Evolutionary conservation across 2,888 invertebrate genomes (phyloP).

Genomic region (Limnephilus auricula): DNA sequence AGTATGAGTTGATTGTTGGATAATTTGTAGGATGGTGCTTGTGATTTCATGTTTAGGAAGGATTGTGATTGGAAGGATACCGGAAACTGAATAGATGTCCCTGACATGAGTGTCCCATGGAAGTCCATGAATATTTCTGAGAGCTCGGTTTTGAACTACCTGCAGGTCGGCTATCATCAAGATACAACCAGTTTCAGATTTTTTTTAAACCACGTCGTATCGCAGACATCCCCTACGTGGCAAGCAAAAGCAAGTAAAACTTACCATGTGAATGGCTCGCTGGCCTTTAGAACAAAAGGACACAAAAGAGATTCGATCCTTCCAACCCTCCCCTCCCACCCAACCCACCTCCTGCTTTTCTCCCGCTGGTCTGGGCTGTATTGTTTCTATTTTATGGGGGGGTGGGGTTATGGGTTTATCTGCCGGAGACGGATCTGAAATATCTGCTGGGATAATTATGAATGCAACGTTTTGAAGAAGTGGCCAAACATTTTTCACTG

Average conservation of each 20-base stretch:
- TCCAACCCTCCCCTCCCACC: neutral
- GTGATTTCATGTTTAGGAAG: no score
- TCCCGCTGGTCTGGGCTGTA: slow-evolving; percentile 33
- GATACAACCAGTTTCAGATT: neutral
- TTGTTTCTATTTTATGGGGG: slow-evolving; percentile 27
- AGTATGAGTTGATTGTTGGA: no score
- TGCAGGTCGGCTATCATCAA: no score
- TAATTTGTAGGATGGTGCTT: no score
- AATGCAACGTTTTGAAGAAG: neutral
- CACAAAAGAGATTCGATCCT: slow-evolving; percentile 38
- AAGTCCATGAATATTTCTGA: no score
- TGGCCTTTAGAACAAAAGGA: slow-evolving; percentile 44
- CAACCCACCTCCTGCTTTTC: neutral
- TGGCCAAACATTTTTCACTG: neutral
- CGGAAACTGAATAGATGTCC: no score
- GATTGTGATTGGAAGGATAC: no score
- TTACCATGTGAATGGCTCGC: slow-evolving; percentile 46
- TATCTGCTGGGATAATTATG: neutral
- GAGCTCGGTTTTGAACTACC: no score
- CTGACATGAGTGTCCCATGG: no score
- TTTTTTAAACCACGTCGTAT: neutral
- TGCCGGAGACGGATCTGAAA: neutral
- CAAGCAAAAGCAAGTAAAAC: slow-evolving; percentile 23
- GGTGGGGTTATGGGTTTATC: slow-evolving; percentile 34
- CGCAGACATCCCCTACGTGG: neutral